These are phyloP conservation scores for Agrypnia vestita DNA, from an alignment of 1,140 invertebrate species.

Conservation along the genomic window DNA sequence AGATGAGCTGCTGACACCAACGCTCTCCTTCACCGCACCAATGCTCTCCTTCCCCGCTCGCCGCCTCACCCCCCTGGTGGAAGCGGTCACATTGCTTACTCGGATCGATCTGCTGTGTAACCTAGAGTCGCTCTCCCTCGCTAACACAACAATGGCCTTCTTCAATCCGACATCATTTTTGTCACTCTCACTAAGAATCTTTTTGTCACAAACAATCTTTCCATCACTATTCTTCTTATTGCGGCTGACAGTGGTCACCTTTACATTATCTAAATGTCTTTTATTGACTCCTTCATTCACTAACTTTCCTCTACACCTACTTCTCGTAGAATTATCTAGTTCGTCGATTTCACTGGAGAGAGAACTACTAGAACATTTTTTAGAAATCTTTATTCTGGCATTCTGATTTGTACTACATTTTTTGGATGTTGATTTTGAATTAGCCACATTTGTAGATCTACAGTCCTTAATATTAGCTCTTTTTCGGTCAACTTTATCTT, in stretches of 20 bases:
- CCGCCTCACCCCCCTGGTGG: not conserved
- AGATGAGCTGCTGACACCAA: too few relatives aligned
- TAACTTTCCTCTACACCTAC: not conserved
- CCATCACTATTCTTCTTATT: not conserved
- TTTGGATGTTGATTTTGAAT: conserved; percentile 12
- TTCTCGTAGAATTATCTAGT: not conserved
- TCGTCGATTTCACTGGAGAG: too few relatives aligned
- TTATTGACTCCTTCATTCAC: not conserved
- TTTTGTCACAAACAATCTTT: not conserved
- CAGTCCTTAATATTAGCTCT: not conserved
- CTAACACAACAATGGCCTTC: not conserved
- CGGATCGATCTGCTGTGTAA: not conserved
- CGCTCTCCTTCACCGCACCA: too few relatives aligned
- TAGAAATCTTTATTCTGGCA: not conserved
- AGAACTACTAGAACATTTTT: not conserved
- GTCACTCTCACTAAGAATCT: not conserved
- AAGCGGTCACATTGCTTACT: too few relatives aligned
- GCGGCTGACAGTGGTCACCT: not conserved
- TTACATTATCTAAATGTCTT: not conserved
- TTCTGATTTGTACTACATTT: conserved; percentile 4
- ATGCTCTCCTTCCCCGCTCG: not conserved
- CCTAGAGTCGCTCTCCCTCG: not conserved
- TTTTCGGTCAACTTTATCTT: conserved; percentile 59
- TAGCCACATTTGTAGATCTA: conserved; percentile 50
- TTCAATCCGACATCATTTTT: not conserved